Evolutionary conservation across 2,113 vertebrate species (phyloP).

Genomic region (Isurus oxyrinchus): DNA sequence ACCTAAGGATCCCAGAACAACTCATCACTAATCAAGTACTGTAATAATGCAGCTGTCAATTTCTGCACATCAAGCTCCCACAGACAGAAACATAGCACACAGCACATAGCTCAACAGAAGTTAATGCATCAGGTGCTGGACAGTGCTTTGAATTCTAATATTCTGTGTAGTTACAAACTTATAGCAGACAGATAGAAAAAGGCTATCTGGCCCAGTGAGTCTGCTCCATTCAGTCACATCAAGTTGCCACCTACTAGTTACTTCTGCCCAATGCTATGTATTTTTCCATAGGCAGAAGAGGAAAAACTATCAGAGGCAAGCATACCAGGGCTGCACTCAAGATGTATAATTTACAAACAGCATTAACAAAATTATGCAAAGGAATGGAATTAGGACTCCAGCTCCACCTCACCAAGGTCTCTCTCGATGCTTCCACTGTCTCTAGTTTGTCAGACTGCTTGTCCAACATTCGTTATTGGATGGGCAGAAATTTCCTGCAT

Average conservation of each 20-base stretch:
- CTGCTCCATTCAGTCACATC: background rate
- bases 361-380: background rate
- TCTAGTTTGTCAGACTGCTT: background rate
- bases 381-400: background rate
- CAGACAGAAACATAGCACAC: background rate
- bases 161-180: background rate
- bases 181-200: background rate
- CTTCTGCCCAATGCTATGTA: background rate
- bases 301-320: background rate
- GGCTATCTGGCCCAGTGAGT: background rate
- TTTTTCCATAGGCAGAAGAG: background rate
- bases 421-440: background rate
- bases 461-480: background rate
- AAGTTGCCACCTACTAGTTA: background rate
- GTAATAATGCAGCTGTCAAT: background rate
- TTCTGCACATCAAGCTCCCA: background rate
- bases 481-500: background rate
- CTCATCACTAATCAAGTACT: background rate
- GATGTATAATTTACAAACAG: background rate
- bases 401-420: background rate
- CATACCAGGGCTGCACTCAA: background rate
- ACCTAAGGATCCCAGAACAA: background rate
- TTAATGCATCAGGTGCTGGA: background rate
- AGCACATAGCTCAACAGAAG: background rate
- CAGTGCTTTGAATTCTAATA: background rate